Base-by-base conservation (phyloP, 2,113 vertebrate species). In the Scalopus aquaticus region DNA sequence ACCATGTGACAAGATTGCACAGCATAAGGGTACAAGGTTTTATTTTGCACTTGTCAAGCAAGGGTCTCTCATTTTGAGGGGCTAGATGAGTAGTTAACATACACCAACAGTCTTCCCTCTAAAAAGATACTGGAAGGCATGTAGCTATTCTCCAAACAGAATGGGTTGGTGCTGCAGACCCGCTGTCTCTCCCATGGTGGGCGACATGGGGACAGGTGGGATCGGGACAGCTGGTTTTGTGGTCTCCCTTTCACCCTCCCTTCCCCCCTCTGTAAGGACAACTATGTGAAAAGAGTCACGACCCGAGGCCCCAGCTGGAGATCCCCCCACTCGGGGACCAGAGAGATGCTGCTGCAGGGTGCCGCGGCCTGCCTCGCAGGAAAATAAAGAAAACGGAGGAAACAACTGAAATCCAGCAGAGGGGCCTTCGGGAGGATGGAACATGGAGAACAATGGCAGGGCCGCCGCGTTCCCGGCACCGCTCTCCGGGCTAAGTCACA, bases 1-100 rank as follows among this genome's bases (percentile, higher is more conserved):
- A 30, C 6, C 0, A 16, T 35, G 13, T 5, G 15, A 49, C 32
- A 3, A 0, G 44, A 44, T 9, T 4, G 13, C 60, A 44, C 11
- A 30, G 58, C 17, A 60, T 26, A 62, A 15, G 16, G 56, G 42
- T 60, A 51, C 7, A 46, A 46, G 8, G 39, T 26, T 69, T 73
- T 30, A 46, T 69, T 69, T 11, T 30, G 89, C 39, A 9, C 42
- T 37, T 28, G 70, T 78, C 49, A 73, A 30, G 60, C 49, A 73
- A 30, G 60, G 46, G 19, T 16, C 70, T 69, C 80, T n/a, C 56
- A 10, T 62, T 46, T 26, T 10, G 24, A 24, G 17, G 17, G 46
- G 32, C 58, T 16, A 17, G 35, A 30, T 67, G 56, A 67, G 30
- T 22, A 44, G n/a, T 10, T 17, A 42, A 20, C 12, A 1, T 12